Evolutionary conservation across 2,113 vertebrate species (phyloP).

Genomic region (Phycodurus eques): DNA sequence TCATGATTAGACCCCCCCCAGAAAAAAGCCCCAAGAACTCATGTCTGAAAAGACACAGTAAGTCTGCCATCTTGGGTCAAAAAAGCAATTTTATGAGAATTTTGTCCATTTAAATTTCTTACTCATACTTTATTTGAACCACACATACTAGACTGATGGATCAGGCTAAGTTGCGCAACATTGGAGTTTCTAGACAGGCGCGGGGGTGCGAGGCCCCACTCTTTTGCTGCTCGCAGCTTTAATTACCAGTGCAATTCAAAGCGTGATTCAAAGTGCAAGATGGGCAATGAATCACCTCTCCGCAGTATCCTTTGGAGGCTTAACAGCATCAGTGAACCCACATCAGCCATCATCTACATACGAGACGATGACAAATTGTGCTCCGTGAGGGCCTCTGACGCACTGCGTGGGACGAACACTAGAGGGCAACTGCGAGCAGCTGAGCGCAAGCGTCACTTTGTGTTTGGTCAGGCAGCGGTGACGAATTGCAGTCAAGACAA

Average conservation of each 20-base stretch:
- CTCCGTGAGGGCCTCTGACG: conserved; percentile 1
- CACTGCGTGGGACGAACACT: conserved; percentile 47
- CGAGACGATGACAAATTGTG: conserved; percentile 33
- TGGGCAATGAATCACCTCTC: conserved; percentile 41
- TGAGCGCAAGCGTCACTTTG: conserved; percentile 3
- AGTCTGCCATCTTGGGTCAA: neutral
- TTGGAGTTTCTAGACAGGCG: neutral
- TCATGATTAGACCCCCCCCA: no score
- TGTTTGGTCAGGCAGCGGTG: conserved; percentile 29
- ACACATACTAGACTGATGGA: neutral
- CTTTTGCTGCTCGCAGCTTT: neutral
- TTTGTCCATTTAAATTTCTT: neutral
- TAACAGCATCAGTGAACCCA: conserved; percentile 37
- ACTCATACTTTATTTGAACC: neutral
- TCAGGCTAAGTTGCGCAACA: neutral
- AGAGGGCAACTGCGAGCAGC: conserved; percentile 67
- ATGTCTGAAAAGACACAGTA: neutral
- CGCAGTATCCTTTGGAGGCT: conserved; percentile 45
- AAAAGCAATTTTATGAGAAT: neutral
- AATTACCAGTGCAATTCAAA: neutral
- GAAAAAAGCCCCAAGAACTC: neutral
- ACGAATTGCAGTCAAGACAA: conserved; percentile 31
- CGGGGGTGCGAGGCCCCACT: neutral
- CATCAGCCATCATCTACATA: conserved; percentile 56
- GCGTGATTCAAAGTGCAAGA: conserved; percentile 10